A percentile compares a stretch with the other conserved stretches of the same genome.
Evolutionary conservation across 1,140 invertebrate species (phyloP).

Genomic region (Macrosteles quadrilineatus): DNA sequence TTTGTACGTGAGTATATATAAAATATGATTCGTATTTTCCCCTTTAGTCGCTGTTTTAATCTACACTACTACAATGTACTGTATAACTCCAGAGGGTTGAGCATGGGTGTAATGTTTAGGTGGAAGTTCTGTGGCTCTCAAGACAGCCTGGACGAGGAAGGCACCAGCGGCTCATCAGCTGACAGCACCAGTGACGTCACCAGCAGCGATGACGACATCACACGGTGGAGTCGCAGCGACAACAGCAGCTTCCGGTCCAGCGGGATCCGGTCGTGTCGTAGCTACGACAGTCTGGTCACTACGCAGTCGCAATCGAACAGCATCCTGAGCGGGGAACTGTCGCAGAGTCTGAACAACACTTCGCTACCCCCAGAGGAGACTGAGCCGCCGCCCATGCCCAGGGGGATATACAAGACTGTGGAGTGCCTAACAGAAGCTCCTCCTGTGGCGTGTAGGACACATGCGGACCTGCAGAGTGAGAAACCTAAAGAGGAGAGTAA

Average conservation of each 20-base stretch:
- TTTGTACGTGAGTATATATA: no score
- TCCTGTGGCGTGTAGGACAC: conserved; percentile 5
- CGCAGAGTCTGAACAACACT: conserved; percentile 42
- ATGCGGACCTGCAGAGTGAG: background rate
- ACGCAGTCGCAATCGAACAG: conserved; percentile 33
- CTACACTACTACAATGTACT: no score
- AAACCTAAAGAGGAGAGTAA: conserved; percentile 30
- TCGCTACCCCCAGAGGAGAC: conserved; percentile 32
- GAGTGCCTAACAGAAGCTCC: conserved; percentile 41
- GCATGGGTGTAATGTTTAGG: conserved; percentile 40
- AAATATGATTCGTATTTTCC: no score
- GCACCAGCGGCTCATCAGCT: conserved; percentile 33
- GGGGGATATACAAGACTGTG: conserved; percentile 43
- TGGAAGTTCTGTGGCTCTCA: conserved; percentile 53
- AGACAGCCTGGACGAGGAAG: conserved; percentile 54
- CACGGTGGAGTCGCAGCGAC: conserved; percentile 35
- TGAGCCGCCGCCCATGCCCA: conserved; percentile 17
- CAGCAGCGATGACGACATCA: conserved; percentile 43
- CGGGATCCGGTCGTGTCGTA: conserved; percentile 52
- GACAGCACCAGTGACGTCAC: conserved; percentile 45
- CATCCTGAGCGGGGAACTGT: conserved; percentile 39
- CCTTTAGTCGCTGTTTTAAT: no score
- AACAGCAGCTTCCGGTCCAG: conserved; percentile 40
- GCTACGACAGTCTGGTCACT: conserved; percentile 52
- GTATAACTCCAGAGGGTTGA: no score